These are phyloP conservation scores for Syngnathus typhle DNA, from an alignment of 2,113 vertebrate genomes.

Conservation along the genomic window DNA sequence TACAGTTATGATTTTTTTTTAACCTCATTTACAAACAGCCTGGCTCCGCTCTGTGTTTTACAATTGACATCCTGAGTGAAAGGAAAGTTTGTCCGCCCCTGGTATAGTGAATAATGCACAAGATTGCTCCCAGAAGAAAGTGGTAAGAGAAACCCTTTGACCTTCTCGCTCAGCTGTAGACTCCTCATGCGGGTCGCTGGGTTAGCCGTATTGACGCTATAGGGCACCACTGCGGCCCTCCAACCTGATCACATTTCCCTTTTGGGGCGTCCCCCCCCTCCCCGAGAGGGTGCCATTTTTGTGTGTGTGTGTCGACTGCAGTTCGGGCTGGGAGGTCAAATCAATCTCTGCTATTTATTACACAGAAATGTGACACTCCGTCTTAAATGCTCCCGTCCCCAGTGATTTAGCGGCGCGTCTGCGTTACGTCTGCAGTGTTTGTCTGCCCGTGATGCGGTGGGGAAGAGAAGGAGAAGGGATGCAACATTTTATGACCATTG, in stretches of 20 bases:
- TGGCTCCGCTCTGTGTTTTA: not conserved
- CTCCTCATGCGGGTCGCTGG: constrained; percentile 49
- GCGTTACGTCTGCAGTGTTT: constrained; percentile 70
- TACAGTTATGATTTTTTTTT: not conserved
- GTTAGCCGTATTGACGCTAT: constrained; percentile 77
- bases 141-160: constrained; percentile 68
- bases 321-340: constrained; percentile 89
- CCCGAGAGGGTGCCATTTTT: constrained; percentile 76
- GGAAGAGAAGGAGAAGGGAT: constrained; percentile 41
- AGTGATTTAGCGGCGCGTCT: constrained; percentile 81
- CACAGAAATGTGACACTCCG: constrained; percentile 91
- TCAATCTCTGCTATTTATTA: constrained; percentile 99
- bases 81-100: not conserved
- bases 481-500: constrained; percentile 70
- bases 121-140: constrained; percentile 50
- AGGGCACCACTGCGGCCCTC: constrained; percentile 74
- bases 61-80: not conserved
- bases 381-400: constrained; percentile 88
- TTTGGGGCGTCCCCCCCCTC: constrained; percentile 83
- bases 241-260: constrained; percentile 84
- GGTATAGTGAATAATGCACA: constrained; percentile 56
- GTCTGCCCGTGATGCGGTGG: constrained; percentile 26
- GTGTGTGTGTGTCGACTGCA: constrained; percentile 84
- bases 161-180: constrained; percentile 63
- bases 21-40: not conserved